Evolutionary conservation across 30 jellyfish, hydroid and myxozoan species (phyloP), one percentile per base, ranked within the genome.

Genomic region (Cassiopea andromeda): DNA sequence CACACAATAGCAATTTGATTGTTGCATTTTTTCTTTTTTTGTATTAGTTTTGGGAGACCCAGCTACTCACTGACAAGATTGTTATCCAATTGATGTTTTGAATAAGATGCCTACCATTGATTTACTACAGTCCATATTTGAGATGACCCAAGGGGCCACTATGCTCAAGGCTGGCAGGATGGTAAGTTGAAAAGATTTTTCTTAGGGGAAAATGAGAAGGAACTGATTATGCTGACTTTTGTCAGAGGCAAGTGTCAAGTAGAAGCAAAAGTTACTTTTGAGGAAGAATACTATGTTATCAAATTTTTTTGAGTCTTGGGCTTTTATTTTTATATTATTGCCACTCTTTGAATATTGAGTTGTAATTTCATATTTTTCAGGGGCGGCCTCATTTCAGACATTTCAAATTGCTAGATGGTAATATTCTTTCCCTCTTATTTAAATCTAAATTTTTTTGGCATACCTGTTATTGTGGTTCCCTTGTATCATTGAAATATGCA

Each of bases 121-220:
- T 74, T 91, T 85, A 43, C 69, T 85, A 19, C 54, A 80, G 60
- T 92, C 97, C 15, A 79, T 92, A 1, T 92, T 54, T 73, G 92
- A 90, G 46, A 87, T 95, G 94, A 89, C 95, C 77, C 90, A 83
- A 80, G 99, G 99, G 60, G 66, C 99, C 7, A 91, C 97, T 43
- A 89, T 95, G 97, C 84, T 95, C 76, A 95, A 95, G 59, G 99
- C 99, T 91, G 99, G 99, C n/a, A 75, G 99, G 57, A 92, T 91
- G 99, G 99, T 92, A 91, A 12, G 93, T 64, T 18, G 6, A 2
- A 27, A 27, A 27, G 38, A 27, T 27, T 27, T 27, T 27, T 27
- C 38, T 27, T 27, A 27, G 38, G 38, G 38, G 38, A 27, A 27
- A 27, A 27, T 27, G 38, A 27, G 38, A 27, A 27, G 38, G 38